Evolutionary conservation across 2,888 invertebrate species (phyloP).

Genomic region (Watsonalla binaria): DNA sequence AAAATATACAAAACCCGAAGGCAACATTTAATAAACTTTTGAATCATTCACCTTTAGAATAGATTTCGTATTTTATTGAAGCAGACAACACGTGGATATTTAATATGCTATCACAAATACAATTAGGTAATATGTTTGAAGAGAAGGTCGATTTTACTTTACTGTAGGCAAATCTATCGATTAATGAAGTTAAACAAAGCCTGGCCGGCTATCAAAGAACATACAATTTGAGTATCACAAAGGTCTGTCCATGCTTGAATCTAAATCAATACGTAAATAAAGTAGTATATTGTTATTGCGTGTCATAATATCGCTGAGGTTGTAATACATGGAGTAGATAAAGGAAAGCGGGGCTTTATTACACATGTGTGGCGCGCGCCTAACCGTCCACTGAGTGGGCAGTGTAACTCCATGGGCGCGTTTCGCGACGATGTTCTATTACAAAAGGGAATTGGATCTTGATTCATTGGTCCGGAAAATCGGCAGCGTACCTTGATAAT

Average conservation of each 20-base stretch:
- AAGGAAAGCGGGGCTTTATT: conserved; percentile 29
- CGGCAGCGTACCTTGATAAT: conserved; percentile 79
- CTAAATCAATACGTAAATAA: conserved; percentile 5
- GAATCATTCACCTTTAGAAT: no score
- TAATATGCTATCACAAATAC: no score
- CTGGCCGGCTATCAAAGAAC: no score
- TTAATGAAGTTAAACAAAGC: no score
- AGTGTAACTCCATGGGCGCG: conserved; percentile 71
- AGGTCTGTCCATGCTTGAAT: no score
- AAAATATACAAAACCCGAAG: conserved; percentile 39
- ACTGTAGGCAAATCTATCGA: no score
- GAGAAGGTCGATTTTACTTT: no score
- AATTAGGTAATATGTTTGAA: no score
- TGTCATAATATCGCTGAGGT: conserved; percentile 43
- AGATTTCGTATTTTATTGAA: no score
- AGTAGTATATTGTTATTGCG: conserved; percentile 34
- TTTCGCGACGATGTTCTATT: conserved; percentile 78
- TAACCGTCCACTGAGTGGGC: conserved; percentile 69
- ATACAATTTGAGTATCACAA: no score
- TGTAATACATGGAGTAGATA: conserved; percentile 32
- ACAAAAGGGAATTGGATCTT: conserved; percentile 80
- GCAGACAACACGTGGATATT: no score
- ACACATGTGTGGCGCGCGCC: conserved; percentile 45
- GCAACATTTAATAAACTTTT: conserved; percentile 9
- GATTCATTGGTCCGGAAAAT: conserved; percentile 80